These are phyloP conservation scores for Microplitis deprimator DNA, from an alignment of 2,888 invertebrate genomes.

Conservation along the genomic window DNA sequence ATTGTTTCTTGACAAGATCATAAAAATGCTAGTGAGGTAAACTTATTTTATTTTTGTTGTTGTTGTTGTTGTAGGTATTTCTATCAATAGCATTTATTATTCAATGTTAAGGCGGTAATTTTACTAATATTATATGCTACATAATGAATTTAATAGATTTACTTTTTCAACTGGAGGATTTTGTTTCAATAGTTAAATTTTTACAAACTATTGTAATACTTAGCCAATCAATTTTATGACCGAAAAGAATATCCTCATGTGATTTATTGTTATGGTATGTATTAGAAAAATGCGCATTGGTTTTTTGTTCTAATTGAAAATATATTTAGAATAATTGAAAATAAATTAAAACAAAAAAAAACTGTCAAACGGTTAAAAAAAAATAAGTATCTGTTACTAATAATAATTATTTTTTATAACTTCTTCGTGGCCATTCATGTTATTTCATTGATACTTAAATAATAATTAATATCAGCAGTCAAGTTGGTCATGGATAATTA, in stretches of 20 bases:
- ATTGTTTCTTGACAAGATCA: constrained; percentile 39
- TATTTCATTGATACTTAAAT: constrained; percentile 32
- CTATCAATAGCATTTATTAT: neutral
- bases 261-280: constrained; percentile 50
- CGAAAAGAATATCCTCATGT: neutral
- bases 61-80: constrained; percentile 37
- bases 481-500: constrained; percentile 9
- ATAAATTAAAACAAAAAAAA: constrained; percentile 5
- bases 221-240: neutral
- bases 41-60: constrained; percentile 50
- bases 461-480: constrained; percentile 15
- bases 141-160: neutral
- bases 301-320: neutral
- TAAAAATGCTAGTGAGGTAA: neutral
- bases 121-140: neutral
- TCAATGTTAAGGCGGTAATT: neutral
- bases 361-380: constrained; percentile 6
- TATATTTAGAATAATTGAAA: constrained; percentile 17
- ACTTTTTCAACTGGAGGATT: neutral
- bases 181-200: neutral
- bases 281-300: neutral
- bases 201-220: neutral
- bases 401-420: constrained; percentile 31
- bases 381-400: constrained; percentile 31
- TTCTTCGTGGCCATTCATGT: constrained; percentile 47